These are phyloP conservation scores for Actenoides lindsayi DNA, from an alignment of 2,113 vertebrate genomes.

Conservation along the genomic window DNA sequence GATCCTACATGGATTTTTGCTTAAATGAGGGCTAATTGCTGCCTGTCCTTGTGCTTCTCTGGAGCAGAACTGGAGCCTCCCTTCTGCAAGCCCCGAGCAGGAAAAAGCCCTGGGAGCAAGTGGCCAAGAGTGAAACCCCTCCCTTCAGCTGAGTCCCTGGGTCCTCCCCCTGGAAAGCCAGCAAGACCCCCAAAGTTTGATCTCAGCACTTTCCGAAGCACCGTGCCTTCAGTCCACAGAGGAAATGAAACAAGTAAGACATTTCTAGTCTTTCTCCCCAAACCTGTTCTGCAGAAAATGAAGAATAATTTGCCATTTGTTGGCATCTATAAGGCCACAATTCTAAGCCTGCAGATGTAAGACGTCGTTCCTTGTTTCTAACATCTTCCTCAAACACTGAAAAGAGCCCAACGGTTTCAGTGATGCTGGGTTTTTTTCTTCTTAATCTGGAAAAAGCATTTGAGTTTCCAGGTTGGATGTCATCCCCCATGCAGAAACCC, in stretches of 20 bases:
- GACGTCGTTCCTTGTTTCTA: not conserved
- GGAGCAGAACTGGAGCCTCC: not conserved
- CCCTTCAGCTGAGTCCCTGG: slow-evolving; percentile 55
- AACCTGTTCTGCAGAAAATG: not conserved
- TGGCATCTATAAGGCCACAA: not conserved
- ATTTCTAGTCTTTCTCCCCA: not conserved
- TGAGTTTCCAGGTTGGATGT: not conserved
- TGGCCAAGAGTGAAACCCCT: slow-evolving; percentile 67
- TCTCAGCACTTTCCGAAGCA: slow-evolving; percentile 41
- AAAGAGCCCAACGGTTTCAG: not conserved
- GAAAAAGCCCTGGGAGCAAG: not conserved
- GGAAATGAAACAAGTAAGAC: slow-evolving; percentile 37
- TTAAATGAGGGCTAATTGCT: not conserved
- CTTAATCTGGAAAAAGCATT: not conserved
- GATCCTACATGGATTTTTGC: not conserved
- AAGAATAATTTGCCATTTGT: not conserved
- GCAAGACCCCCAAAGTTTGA: slow-evolving; percentile 54
- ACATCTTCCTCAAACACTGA: not conserved
- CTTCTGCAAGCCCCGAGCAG: not conserved
- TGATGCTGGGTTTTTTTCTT: not conserved
- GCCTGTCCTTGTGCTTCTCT: not conserved
- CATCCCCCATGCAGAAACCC: not conserved
- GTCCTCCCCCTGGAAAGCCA: slow-evolving; percentile 76
- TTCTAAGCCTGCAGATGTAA: not conserved
- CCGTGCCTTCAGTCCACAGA: not conserved